phyloP scores from a whole-genome alignment of 2,888 invertebrate genomes.

The Ophioninae sp. region DNA sequence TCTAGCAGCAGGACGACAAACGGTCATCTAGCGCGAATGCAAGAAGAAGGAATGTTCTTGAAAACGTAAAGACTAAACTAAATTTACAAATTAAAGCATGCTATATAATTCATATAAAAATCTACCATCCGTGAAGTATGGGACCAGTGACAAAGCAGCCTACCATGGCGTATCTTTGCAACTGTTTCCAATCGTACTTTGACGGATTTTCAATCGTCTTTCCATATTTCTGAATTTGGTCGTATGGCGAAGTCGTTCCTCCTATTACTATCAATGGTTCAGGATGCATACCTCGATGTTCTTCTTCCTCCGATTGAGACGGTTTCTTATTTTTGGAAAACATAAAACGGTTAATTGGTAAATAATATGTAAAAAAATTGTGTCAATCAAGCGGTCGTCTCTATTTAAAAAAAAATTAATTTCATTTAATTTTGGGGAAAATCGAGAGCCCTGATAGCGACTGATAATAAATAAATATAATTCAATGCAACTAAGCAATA shows the following conservation, averaged over 20 bases:
- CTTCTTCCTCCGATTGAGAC: conserved; percentile 32
- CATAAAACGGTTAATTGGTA: conserved; percentile 7
- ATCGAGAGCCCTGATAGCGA: conserved; percentile 8
- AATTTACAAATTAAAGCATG: conserved; percentile 2
- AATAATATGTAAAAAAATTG: background rate
- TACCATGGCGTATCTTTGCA: conserved; percentile 75
- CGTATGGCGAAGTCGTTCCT: conserved; percentile 14
- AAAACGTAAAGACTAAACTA: conserved; percentile 30
- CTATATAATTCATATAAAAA: conserved; percentile 43
- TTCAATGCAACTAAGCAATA: too few relatives aligned
- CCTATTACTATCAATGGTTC: conserved; percentile 45
- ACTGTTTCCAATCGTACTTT: conserved; percentile 73
- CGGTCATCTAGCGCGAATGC: background rate
- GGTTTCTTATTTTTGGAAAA: background rate
- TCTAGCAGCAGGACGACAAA: background rate
- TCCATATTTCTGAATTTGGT: conserved; percentile 53
- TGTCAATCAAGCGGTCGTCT: background rate
- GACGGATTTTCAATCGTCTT: conserved; percentile 48
- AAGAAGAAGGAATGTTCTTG: conserved; percentile 36
- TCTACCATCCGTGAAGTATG: conserved; percentile 75
- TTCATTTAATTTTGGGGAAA: background rate
- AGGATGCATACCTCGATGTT: conserved; percentile 25
- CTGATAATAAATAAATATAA: too few relatives aligned
- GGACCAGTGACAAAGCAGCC: conserved; percentile 76
- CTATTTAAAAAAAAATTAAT: background rate